These are phyloP conservation scores for Drosophila rellima DNA, from an alignment of 2,888 invertebrate genomes.

Conservation along the genomic window DNA sequence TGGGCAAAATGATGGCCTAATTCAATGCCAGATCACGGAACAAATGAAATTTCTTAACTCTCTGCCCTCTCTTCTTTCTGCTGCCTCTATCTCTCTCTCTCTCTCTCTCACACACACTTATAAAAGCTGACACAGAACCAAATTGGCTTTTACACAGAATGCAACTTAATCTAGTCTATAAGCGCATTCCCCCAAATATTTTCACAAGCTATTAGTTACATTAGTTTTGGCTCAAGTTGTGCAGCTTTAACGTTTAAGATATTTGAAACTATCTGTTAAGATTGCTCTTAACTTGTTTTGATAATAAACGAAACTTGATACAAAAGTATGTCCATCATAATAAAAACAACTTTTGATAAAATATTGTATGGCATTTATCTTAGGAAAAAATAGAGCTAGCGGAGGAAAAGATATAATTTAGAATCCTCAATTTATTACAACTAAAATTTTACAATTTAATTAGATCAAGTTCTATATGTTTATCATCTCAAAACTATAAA, in stretches of 20 bases:
- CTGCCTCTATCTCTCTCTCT: not conserved
- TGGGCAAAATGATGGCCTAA: constrained; percentile 36
- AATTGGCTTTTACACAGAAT: constrained; percentile 18
- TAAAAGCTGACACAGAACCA: not conserved
- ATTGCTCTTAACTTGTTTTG: not conserved
- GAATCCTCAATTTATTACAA: no score
- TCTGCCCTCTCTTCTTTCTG: not conserved
- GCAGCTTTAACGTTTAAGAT: not conserved
- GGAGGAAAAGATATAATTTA: no score
- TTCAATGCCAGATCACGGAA: constrained; percentile 63
- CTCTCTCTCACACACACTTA: not conserved
- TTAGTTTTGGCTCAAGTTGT: constrained; percentile 5
- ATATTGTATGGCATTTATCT: no score
- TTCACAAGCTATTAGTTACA: constrained; percentile 10
- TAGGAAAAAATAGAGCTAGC: no score
- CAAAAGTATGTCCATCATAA: no score
- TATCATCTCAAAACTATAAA: no score
- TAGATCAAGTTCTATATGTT: no score
- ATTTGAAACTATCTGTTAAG: not conserved
- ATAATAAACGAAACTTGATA: not conserved
- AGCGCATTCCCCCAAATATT: constrained; percentile 6
- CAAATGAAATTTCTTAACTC: constrained; percentile 35
- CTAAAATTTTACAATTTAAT: no score
- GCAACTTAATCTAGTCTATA: constrained; percentile 19
- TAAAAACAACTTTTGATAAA: no score